These are phyloP conservation scores for Actias luna DNA, from an alignment of 2,888 invertebrate species.

Conservation along the genomic window DNA sequence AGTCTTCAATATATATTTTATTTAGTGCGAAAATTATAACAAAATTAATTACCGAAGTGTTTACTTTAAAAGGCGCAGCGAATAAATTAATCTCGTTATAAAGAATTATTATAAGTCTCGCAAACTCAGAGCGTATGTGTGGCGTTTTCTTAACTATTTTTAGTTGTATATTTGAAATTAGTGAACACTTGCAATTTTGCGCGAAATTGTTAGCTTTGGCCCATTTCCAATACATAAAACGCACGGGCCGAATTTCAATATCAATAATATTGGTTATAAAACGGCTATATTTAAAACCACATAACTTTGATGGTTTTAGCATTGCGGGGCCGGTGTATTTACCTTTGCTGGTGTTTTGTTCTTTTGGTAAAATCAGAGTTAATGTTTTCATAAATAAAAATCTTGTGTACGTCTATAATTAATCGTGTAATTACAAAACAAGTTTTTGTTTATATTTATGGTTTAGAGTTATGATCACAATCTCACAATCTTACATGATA, in stretches of 20 bases:
- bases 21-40: too few relatives aligned
- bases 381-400: too few relatives aligned
- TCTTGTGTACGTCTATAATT: too few relatives aligned
- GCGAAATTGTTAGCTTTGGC: constrained; percentile 32
- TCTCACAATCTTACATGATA: too few relatives aligned
- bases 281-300: constrained; percentile 19
- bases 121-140: not conserved
- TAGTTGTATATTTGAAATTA: constrained; percentile 19
- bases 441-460: too few relatives aligned
- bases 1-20: too few relatives aligned
- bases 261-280: constrained; percentile 23
- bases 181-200: constrained; percentile 34
- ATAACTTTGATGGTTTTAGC: not conserved
- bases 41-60: too few relatives aligned
- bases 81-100: not conserved
- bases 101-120: not conserved
- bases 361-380: not conserved
- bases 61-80: not conserved
- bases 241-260: constrained; percentile 20
- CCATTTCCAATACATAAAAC: constrained; percentile 21
- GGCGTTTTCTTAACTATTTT: constrained; percentile 5
- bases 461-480: too few relatives aligned
- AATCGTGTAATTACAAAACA: too few relatives aligned
- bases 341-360: not conserved
- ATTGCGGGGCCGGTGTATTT: not conserved